Percentiles rank a stretch among this genome's conserved stretches.
These are phyloP conservation scores for Embidobia sp. DNA, from an alignment of 2,888 invertebrate species.

Conservation along the genomic window DNA sequence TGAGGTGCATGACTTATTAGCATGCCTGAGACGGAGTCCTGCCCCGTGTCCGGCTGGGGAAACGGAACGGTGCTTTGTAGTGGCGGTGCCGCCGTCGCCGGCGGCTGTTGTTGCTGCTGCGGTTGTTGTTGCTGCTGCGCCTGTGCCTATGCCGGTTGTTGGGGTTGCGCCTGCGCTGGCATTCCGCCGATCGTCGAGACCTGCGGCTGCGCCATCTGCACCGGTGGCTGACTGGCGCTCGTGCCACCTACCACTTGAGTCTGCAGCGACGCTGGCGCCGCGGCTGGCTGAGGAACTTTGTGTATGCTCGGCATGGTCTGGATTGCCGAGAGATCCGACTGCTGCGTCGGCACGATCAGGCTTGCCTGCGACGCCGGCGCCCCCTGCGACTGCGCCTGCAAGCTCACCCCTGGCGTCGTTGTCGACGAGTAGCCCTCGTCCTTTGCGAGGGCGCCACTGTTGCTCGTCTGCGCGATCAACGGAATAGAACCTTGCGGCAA, in stretches of 20 bases:
- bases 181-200: slow-evolving; percentile 73
- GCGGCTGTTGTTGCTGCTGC: slow-evolving; percentile 71
- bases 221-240: slow-evolving; percentile 76
- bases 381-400: slow-evolving; percentile 69
- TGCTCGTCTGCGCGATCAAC: slow-evolving; percentile 83
- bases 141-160: slow-evolving; percentile 68
- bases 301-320: slow-evolving; percentile 78
- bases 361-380: slow-evolving; percentile 72
- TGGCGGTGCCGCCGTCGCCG: slow-evolving; percentile 66
- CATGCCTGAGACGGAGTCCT: slow-evolving; percentile 75
- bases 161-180: slow-evolving; percentile 53
- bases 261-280: slow-evolving; percentile 71
- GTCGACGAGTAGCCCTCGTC: slow-evolving; percentile 71
- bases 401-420: slow-evolving; percentile 54
- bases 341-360: slow-evolving; percentile 74
- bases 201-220: slow-evolving; percentile 74
- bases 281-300: slow-evolving; percentile 77
- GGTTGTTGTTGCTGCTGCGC: slow-evolving; percentile 70
- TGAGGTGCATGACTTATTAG: slow-evolving; percentile 69
- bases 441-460: slow-evolving; percentile 71
- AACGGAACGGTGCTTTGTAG: slow-evolving; percentile 73
- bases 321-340: slow-evolving; percentile 74
- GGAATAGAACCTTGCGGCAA: slow-evolving; percentile 84
- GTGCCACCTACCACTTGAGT: slow-evolving; percentile 80
- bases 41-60: slow-evolving; percentile 75